phyloP scores from a whole-genome alignment of 1,140 invertebrate species.

The Listronotus bonariensis region DNA sequence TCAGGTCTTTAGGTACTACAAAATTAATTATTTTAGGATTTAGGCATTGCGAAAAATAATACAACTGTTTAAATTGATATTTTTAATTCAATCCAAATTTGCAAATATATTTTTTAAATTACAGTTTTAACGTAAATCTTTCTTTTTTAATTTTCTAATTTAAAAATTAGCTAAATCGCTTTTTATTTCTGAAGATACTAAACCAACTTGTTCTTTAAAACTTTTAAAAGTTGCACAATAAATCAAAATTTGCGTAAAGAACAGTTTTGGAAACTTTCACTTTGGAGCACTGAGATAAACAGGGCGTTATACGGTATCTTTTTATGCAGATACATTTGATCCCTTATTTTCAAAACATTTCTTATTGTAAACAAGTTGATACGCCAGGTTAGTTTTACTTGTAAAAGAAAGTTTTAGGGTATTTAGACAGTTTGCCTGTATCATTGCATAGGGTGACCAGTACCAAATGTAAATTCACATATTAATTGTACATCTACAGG shows the following conservation, averaged over 20 bases:
- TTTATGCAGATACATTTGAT: slow-evolving; percentile 14
- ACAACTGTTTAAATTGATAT: too few relatives aligned
- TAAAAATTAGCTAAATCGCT: too few relatives aligned
- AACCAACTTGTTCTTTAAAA: slow-evolving; percentile 10
- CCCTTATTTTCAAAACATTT: slow-evolving; percentile 4
- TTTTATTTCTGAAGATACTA: neutral
- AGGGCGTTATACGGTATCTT: slow-evolving; percentile 22
- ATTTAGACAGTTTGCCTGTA: neutral
- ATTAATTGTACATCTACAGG: too few relatives aligned
- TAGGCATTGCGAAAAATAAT: too few relatives aligned
- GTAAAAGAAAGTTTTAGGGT: neutral
- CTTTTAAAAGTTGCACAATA: slow-evolving; percentile 28
- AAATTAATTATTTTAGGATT: too few relatives aligned
- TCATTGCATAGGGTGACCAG: too few relatives aligned
- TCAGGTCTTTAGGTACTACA: too few relatives aligned
- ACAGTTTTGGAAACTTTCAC: slow-evolving; percentile 32
- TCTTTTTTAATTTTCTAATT: too few relatives aligned
- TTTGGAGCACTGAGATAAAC: slow-evolving; percentile 30
- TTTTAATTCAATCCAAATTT: too few relatives aligned
- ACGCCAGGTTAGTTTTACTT: slow-evolving; percentile 7
- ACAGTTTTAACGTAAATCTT: too few relatives aligned
- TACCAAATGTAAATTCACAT: too few relatives aligned
- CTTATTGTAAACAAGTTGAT: slow-evolving; percentile 23
- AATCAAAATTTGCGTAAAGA: slow-evolving; percentile 37
- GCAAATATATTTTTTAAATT: too few relatives aligned